Conservation (phyloP, 2,113 vertebrate genomes). For the Prochilodus magdalenae region DNA sequence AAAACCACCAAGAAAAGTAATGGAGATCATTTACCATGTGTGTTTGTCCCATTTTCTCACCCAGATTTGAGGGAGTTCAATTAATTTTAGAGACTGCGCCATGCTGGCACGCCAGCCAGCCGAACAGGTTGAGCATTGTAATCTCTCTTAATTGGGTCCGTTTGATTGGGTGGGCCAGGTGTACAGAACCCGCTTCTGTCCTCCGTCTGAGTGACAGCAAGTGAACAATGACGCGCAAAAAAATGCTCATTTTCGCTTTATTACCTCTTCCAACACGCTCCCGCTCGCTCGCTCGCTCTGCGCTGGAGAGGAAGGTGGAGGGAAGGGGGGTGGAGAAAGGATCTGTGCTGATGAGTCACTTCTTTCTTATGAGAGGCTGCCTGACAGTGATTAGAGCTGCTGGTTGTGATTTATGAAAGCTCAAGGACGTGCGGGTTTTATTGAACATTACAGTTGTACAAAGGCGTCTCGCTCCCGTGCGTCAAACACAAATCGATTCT, state of each 20-base stretch:
- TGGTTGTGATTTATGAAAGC: constrained; percentile 58
- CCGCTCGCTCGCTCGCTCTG: constrained; percentile 8
- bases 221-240: constrained; percentile 33
- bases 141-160: constrained; percentile 53
- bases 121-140: constrained; percentile 44
- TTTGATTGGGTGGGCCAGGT: constrained; percentile 50
- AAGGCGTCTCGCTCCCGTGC: constrained; percentile 25
- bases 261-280: constrained; percentile 32
- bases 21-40: background rate
- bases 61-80: constrained; percentile 11
- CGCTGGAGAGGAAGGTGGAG: constrained; percentile 17
- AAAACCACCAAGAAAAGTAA: background rate
- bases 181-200: constrained; percentile 42
- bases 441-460: constrained; percentile 43
- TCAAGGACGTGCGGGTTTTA: constrained; percentile 49
- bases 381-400: constrained; percentile 56
- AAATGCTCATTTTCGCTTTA: constrained; percentile 46
- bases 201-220: constrained; percentile 38
- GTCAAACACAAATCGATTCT: constrained; percentile 3
- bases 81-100: constrained; percentile 26
- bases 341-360: constrained; percentile 48
- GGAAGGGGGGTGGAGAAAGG: no score
- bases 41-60: background rate
- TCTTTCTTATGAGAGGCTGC: constrained; percentile 49
- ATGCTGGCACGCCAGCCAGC: constrained; percentile 5